Evolutionary conservation across 1,140 invertebrate species (phyloP), one percentile per base, ranked within the genome.

Genomic region (Drosophila mauritiana): DNA sequence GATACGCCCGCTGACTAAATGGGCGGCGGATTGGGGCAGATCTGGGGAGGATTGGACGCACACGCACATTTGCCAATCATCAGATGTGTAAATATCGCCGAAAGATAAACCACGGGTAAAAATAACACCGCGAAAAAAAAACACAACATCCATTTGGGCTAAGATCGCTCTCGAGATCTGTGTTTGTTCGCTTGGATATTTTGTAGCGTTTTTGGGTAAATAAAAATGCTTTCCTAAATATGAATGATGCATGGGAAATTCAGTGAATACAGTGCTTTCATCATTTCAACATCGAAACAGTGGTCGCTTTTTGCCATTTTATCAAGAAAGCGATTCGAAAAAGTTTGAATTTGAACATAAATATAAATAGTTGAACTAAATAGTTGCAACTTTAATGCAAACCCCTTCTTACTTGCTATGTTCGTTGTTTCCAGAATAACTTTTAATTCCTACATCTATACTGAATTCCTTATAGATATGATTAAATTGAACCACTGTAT

Each of bases 161-260:
- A n/a, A 51, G 49, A 63, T 37, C 39, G 39, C 40, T 25, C 42
- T 31, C 42, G n/a, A n/a, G 42, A 42, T 54, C 55, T 31, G 8
- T 36, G 15, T 34, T 15, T 12, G 42, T 22, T 64, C 22, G 36
- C 39, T 37, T 8, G 40, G 48, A 42, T 37, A 15, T 57, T 36
- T 42, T 75, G 49, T 68, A 57, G 61, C 46, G 53, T 4, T 49
- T 70, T 61, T 61, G 64, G 58, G 67, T 73, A 65, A 62, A 73
- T 79, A 73, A 78, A 78, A 78, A 73, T 61, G 75, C 54, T 78
- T 78, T 78, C 46, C 58, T 22, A 72, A 64, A 70, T 72, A 72
- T 53, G 51, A 74, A 78, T 82, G 80, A 83, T 84, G 76, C 48
- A 76, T 73, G 46, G 34, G 22, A 72, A 52, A 72, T 72, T 46